Evolutionary conservation across 2,113 vertebrate species (phyloP).

Genomic region (Emydocephalus ijimae): DNA sequence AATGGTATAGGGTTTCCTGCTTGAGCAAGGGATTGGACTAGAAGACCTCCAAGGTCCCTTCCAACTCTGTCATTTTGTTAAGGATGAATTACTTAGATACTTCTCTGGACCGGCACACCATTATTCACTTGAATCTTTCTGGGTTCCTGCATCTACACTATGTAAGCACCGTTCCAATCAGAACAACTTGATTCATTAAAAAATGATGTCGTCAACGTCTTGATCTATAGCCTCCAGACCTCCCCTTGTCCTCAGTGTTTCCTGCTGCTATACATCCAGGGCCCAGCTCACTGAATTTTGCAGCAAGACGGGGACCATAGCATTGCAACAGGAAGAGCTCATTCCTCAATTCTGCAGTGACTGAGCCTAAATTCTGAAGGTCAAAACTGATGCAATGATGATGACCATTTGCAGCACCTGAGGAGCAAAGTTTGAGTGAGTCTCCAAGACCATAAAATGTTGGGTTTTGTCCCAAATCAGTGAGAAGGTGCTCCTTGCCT

Average conservation of each 20-base stretch:
- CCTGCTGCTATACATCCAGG: not conserved
- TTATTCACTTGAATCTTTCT: not conserved
- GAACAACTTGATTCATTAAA: not conserved
- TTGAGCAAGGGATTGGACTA: too few species aligned
- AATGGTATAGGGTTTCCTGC: too few species aligned
- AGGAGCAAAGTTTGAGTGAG: not conserved
- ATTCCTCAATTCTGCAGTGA: not conserved
- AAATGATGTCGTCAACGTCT: not conserved
- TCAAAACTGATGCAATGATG: not conserved
- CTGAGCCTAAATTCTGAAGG: not conserved
- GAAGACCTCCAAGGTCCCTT: too few species aligned
- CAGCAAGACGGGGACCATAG: not conserved
- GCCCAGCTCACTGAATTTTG: not conserved
- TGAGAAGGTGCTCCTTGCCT: not conserved
- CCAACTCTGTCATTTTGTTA: too few species aligned
- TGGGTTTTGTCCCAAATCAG: not conserved
- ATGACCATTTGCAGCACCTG: not conserved
- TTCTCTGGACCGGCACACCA: not conserved
- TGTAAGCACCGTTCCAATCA: not conserved
- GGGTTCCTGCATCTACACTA: not conserved
- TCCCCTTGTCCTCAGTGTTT: not conserved
- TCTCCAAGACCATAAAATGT: not conserved
- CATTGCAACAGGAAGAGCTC: not conserved
- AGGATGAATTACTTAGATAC: not conserved
- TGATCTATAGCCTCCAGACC: not conserved